These are phyloP conservation scores for Rhagoletis zephyria DNA, from an alignment of 1,140 invertebrate genomes.

Conservation along the genomic window DNA sequence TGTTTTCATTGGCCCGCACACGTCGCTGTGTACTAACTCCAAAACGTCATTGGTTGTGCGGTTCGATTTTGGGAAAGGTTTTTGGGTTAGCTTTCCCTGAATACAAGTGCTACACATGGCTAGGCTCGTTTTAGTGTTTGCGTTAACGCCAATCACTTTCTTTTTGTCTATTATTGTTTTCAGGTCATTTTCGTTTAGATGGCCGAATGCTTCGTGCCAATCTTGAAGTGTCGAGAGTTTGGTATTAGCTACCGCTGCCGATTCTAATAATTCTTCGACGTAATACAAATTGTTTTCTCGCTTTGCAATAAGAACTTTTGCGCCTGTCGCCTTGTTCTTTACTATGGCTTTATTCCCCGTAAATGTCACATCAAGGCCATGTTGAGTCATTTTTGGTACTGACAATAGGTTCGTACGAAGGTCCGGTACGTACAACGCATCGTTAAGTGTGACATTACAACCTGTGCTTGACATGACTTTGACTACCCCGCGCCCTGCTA, in stretches of 20 bases:
- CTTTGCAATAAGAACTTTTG: neutral
- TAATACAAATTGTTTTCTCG: constrained; percentile 3
- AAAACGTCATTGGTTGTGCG: constrained; percentile 43
- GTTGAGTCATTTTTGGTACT: no score
- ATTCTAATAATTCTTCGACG: constrained; percentile 8
- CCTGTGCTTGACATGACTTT: constrained; percentile 6
- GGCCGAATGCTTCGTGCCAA: no score
- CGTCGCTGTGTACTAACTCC: constrained; percentile 54
- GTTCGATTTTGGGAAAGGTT: constrained; percentile 23
- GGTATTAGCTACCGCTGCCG: neutral
- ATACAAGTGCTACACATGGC: constrained; percentile 55
- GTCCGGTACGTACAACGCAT: constrained; percentile 34
- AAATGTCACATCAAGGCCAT: no score
- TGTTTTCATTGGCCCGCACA: no score
- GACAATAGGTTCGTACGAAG: neutral
- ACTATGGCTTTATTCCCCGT: neutral
- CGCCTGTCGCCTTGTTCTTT: neutral
- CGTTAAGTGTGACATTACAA: constrained; percentile 11
- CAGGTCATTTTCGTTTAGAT: neutral
- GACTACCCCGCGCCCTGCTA: constrained; percentile 13
- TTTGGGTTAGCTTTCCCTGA: constrained; percentile 52
- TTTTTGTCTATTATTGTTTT: constrained; percentile 25
- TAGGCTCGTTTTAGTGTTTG: constrained; percentile 21
- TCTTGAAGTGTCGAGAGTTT: neutral
- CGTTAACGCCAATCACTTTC: neutral